Percentiles rank a stretch among this genome's conserved stretches.
Evolutionary conservation across 2,888 invertebrate genomes (phyloP).

Genomic region (Pinctada fucata): DNA sequence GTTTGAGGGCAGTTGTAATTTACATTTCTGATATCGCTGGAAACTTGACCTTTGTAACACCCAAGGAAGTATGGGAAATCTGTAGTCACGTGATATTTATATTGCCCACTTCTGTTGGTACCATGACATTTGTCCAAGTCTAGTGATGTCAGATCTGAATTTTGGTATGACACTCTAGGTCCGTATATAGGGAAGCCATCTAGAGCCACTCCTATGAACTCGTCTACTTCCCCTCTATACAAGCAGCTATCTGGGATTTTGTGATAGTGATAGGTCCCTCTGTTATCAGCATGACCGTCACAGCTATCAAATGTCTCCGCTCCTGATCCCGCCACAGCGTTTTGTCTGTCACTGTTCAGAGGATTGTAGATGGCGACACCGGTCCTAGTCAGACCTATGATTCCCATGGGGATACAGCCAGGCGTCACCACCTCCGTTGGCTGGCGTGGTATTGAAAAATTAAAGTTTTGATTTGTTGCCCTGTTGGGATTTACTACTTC

Average conservation of each 20-base stretch:
- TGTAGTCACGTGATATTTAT: conserved; percentile 44
- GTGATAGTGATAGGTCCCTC: conserved; percentile 50
- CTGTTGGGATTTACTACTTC: conserved; percentile 25
- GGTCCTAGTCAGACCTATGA: conserved; percentile 35
- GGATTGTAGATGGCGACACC: conserved; percentile 42
- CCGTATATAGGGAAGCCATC: conserved; percentile 52
- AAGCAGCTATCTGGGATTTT: conserved; percentile 43
- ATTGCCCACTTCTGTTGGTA: conserved; percentile 35
- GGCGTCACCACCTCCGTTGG: conserved; percentile 3
- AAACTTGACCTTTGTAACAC: conserved; percentile 37
- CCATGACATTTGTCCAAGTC: conserved; percentile 50
- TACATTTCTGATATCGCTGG: background rate
- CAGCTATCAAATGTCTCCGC: conserved; percentile 46
- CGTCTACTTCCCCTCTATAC: conserved; percentile 26
- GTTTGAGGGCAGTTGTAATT: background rate
- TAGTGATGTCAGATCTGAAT: background rate
- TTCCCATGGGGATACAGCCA: conserved; percentile 27
- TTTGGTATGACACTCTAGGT: conserved; percentile 25
- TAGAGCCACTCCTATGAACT: conserved; percentile 49
- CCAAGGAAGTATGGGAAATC: conserved; percentile 48
- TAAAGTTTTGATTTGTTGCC: conserved; percentile 25
- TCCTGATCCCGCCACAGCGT: conserved; percentile 35
- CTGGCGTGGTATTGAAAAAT: conserved; percentile 18
- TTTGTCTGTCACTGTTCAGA: background rate
- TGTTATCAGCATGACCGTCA: conserved; percentile 42